Base-by-base conservation (phyloP, 2,888 invertebrate species). In the Leptura quadrifasciata region DNA sequence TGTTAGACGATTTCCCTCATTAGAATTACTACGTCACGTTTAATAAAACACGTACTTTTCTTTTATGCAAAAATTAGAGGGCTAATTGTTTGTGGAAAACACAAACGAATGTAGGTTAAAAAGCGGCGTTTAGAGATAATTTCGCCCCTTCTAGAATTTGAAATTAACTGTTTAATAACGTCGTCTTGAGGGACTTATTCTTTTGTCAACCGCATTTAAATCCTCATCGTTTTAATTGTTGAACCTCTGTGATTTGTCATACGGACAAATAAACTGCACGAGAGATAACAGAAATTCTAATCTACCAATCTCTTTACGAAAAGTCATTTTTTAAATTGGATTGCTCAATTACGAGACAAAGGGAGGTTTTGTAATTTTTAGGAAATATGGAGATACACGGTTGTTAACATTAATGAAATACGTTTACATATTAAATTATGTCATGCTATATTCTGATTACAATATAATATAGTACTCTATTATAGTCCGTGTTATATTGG, bases 91-190 rank as follows among this genome's bases (percentile, higher is more conserved):
- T 63, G 63, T 18, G 35, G 31, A 18, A 17, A 1, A 35, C 35
- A 68, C 55, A 68, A 68, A 68, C 17, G 55, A 57, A 27, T 20
- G 35, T 27, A 68, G 68, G 68, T 54, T 57, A 55, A 68, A 68
- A 68, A 27, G 55, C 35, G 9, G 55, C 55, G 27, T 55, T 55
- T 68, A 17, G 18, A 68, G 68, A 68, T 68, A 68, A 68, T 68
- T 67, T 55, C 55, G 17, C 68, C 57, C 68, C 68, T 57, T 55
- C 68, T 55, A 17, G 31, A 55, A 31, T 55, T 68, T 27, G 17
- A 54, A 67, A 67, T 67, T 52, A 55, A 67, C 68, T 68, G 63
- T 68, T 68, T 68, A 68, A 55, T 68, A 65, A 65, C 65, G n/a
- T 8, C 27, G 4, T 67, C 67, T 67, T 67, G 55, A 27, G 27